Conservation (phyloP, 2,888 invertebrate species). For the Lasioglossum calceatum region DNA sequence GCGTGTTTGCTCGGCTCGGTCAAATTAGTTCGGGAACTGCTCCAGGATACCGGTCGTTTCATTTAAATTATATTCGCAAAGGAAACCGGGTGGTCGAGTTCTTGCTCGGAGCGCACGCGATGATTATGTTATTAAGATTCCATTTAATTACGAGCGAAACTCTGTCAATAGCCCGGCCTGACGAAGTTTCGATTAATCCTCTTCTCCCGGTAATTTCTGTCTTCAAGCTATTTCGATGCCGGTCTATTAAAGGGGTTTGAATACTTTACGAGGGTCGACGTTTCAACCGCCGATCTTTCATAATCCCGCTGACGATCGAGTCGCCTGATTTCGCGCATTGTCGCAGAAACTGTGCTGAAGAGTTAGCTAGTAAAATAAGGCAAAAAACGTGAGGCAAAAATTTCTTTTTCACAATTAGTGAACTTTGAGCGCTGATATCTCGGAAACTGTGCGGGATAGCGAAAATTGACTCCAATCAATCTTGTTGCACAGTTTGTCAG, state of each 20-base stretch:
- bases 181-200: constrained; percentile 30
- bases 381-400: no score
- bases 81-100: neutral
- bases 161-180: neutral
- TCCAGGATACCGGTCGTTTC: neutral
- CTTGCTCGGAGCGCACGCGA: constrained; percentile 25
- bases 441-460: no score
- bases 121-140: constrained; percentile 48
- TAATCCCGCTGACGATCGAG: neutral
- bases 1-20: neutral
- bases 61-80: constrained; percentile 27
- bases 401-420: no score
- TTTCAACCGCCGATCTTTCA: neutral
- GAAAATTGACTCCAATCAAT: no score
- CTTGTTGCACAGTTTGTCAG: no score
- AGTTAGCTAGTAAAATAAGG: no score
- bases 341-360: no score
- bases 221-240: neutral
- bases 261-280: constrained; percentile 4
- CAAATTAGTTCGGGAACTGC: constrained; percentile 38
- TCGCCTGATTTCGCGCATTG: neutral
- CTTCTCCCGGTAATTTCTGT: neutral
- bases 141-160: constrained; percentile 21
- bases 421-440: no score
- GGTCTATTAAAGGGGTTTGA: neutral